phyloP scores from a whole-genome alignment of 2,888 invertebrate genomes.

The Chalcis sispes region DNA sequence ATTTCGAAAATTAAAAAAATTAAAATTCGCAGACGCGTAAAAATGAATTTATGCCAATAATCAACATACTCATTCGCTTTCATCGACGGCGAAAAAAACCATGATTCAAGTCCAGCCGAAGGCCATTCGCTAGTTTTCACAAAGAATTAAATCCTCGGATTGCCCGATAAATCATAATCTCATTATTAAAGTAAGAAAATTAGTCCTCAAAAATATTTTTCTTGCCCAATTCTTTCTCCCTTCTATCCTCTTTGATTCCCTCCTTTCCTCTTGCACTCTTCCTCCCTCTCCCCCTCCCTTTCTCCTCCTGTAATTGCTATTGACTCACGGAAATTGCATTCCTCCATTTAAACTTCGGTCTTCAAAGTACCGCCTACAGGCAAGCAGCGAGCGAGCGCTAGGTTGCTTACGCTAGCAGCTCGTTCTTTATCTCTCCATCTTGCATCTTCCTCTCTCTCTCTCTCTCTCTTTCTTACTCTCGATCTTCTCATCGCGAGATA shows the following conservation, averaged over 20 bases:
- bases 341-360: conserved; percentile 59
- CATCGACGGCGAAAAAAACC: too few species aligned
- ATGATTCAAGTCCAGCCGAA: too few species aligned
- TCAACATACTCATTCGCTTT: conserved; percentile 10
- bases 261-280: background rate
- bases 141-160: conserved; percentile 47
- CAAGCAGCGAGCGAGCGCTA: conserved; percentile 20
- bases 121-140: conserved; percentile 33
- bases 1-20: too few species aligned
- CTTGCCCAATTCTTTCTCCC: conserved; percentile 9
- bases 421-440: conserved; percentile 8
- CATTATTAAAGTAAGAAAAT: conserved; percentile 54
- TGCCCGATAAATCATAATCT: conserved; percentile 56
- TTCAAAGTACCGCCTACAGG: conserved; percentile 58
- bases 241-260: background rate
- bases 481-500: conserved; percentile 19
- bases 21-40: too few species aligned
- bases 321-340: conserved; percentile 60
- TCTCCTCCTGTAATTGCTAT: conserved; percentile 51
- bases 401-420: conserved; percentile 51
- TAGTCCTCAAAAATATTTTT: conserved; percentile 54
- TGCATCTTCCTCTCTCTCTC: conserved; percentile 30
- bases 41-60: conserved; percentile 34
- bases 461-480: conserved; percentile 27
- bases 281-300: background rate